Evolutionary conservation across 2,888 invertebrate genomes (phyloP).

Genomic region (Mechanitis messenoides): DNA sequence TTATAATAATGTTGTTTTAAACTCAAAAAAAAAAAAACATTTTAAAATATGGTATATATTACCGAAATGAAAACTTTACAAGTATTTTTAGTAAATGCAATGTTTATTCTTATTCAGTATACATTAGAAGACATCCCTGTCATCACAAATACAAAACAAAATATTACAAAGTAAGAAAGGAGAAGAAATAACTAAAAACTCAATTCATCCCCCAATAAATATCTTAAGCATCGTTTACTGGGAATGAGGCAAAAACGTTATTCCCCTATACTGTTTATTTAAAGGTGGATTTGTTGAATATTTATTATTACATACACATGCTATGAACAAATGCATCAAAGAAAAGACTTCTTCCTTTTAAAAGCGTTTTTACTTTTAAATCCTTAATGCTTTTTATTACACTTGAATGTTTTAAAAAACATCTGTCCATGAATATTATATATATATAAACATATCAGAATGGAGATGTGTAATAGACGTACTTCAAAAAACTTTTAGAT

Average conservation of each 20-base stretch:
- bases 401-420: not conserved
- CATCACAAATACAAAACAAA: constrained; percentile 1
- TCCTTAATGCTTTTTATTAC: constrained; percentile 3
- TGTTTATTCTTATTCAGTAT: too few relatives aligned
- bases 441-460: not conserved
- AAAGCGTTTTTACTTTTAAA: constrained; percentile 15
- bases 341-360: not conserved
- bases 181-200: constrained; percentile 61
- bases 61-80: too few relatives aligned
- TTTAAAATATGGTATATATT: too few relatives aligned
- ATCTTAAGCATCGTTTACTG: constrained; percentile 73
- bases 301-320: constrained; percentile 64
- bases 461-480: too few relatives aligned
- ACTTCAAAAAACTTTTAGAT: too few relatives aligned
- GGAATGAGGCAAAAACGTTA: constrained; percentile 71
- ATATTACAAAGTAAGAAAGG: constrained; percentile 34
- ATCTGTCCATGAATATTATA: not conserved
- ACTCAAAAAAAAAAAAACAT: too few relatives aligned
- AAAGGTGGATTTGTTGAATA: constrained; percentile 73
- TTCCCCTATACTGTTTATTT: constrained; percentile 71
- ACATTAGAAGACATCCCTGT: not conserved
- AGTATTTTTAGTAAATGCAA: too few relatives aligned
- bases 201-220: constrained; percentile 72
- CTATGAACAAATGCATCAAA: constrained; percentile 30
- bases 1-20: too few relatives aligned